Conservation (phyloP, 2,888 invertebrate genomes). For the Apoda limacodes region DNA sequence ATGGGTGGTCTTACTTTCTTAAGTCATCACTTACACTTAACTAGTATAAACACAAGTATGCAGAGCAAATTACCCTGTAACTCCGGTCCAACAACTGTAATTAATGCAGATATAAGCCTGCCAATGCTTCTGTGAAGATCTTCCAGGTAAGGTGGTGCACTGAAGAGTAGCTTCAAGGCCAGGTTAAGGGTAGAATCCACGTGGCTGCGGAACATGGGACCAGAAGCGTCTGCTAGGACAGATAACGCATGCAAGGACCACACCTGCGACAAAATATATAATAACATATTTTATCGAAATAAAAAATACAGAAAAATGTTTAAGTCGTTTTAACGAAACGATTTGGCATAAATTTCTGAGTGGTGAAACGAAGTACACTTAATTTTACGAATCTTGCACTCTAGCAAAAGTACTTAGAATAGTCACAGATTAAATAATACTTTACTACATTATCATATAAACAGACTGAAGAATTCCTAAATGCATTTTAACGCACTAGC, state of each 20-base stretch:
- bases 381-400: background rate
- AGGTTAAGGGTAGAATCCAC: slow-evolving; percentile 94
- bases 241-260: slow-evolving; percentile 98
- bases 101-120: slow-evolving; percentile 92
- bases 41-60: no score
- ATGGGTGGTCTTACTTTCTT: no score
- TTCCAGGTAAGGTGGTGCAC: slow-evolving; percentile 90
- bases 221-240: slow-evolving; percentile 96
- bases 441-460: no score
- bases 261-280: slow-evolving; percentile 65
- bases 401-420: background rate
- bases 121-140: slow-evolving; percentile 93
- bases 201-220: slow-evolving; percentile 98
- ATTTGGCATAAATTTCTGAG: no score
- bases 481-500: no score
- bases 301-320: no score
- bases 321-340: no score
- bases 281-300: no score
- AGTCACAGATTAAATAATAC: no score
- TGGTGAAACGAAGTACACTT: background rate
- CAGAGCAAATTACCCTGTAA: slow-evolving; percentile 87
- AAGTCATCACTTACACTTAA: no score
- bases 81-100: slow-evolving; percentile 98
- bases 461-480: no score
- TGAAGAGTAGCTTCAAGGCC: slow-evolving; percentile 88